Evolutionary conservation across 2,113 vertebrate genomes (phyloP).

Genomic region (Chascanopsetta lugubris): DNA sequence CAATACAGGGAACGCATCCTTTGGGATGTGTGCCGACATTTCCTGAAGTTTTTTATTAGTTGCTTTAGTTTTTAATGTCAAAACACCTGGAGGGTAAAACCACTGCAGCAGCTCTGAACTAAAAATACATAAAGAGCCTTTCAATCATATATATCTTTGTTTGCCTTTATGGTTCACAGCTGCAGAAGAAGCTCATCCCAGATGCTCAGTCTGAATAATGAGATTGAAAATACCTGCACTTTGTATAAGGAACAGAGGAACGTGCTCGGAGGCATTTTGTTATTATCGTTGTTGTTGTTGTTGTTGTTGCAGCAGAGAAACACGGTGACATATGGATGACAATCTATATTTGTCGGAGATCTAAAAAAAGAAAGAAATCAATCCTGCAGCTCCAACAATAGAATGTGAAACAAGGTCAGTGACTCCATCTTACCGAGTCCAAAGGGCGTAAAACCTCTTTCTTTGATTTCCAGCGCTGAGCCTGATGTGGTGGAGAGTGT

Average conservation of each 20-base stretch:
- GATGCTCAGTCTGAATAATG: neutral
- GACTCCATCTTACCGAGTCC: constrained; percentile 11
- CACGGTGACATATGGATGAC: neutral
- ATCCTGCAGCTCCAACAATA: neutral
- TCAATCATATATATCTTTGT: no score
- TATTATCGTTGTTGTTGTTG: neutral
- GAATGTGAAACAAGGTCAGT: constrained; percentile 6
- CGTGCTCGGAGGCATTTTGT: neutral
- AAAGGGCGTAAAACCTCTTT: constrained; percentile 22
- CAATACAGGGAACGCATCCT: no score
- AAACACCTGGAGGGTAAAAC: no score
- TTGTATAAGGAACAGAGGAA: neutral
- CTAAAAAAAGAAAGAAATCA: neutral
- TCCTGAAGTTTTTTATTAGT: no score
- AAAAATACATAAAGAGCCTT: no score
- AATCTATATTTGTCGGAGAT: neutral
- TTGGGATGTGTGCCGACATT: no score
- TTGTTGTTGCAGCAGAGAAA: neutral
- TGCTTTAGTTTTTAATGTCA: no score
- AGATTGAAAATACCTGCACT: no score
- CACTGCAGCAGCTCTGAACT: no score
- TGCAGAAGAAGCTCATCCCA: neutral
- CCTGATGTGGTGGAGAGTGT: constrained; percentile 14
- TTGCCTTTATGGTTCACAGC: no score
- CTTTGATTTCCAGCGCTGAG: constrained; percentile 28